These are phyloP conservation scores for Myrmophylax atrothorax DNA, from an alignment of 2,113 vertebrate genomes.

Conservation along the genomic window DNA sequence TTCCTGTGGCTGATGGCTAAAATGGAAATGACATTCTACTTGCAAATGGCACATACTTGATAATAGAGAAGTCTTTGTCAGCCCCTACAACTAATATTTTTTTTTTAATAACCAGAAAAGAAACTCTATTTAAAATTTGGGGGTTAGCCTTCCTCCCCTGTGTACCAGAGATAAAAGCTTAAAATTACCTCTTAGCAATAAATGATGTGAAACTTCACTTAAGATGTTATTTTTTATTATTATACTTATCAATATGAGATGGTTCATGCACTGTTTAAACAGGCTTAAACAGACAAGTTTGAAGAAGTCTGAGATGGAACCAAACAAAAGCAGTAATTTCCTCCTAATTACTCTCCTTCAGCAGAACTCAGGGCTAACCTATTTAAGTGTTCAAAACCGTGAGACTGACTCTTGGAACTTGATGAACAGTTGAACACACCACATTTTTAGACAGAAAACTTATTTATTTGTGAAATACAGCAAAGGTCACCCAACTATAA, in stretches of 20 bases:
- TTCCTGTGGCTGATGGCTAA: background rate
- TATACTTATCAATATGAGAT: background rate
- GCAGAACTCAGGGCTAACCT: background rate
- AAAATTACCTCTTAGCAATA: background rate
- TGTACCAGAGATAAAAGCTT: background rate
- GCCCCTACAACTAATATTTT: background rate
- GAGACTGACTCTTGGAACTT: background rate
- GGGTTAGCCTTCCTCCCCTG: background rate
- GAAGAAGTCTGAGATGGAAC: background rate
- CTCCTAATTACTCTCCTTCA: background rate
- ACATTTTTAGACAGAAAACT: background rate
- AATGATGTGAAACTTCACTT: background rate
- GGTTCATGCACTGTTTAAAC: background rate
- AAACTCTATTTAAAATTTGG: background rate
- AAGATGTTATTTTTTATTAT: background rate
- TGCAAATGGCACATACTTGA: background rate
- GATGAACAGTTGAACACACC: background rate
- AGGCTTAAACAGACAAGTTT: background rate
- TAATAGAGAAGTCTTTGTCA: background rate
- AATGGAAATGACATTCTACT: background rate
- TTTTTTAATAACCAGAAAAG: background rate
- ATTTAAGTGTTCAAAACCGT: background rate
- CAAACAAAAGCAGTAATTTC: background rate
- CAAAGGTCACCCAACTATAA: background rate
- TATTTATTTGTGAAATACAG: background rate